Conservation (phyloP, 2,888 invertebrate genomes). For the Tenthredo scrophulariae region DNA sequence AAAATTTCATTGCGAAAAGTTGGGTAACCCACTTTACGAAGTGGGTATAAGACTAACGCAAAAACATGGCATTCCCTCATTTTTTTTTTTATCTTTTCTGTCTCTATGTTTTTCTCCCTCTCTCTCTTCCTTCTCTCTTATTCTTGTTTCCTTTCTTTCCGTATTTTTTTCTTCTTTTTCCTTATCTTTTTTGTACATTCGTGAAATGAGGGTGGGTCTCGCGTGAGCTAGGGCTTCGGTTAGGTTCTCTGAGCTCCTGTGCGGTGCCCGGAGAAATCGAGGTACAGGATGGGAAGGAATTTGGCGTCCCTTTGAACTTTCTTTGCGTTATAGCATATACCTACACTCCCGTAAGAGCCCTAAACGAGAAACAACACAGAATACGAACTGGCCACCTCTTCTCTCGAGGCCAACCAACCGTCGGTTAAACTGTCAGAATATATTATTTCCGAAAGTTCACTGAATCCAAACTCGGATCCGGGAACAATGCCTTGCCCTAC, state of each 20-base stretch:
- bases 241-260: conserved; percentile 26
- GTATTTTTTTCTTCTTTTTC: conserved; percentile 3
- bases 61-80: conserved; percentile 17
- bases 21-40: conserved; percentile 12
- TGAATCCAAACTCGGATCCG: conserved; percentile 8
- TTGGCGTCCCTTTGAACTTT: conserved; percentile 35
- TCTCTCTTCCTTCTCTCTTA: conserved; percentile 38
- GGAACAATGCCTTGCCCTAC: conserved; percentile 16
- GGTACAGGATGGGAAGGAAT: background rate
- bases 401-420: conserved; percentile 19
- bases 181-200: conserved; percentile 50
- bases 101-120: background rate
- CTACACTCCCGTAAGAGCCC: background rate
- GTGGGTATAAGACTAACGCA: background rate
- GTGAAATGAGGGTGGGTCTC: conserved; percentile 52
- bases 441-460: conserved; percentile 42
- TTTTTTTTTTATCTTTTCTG: conserved; percentile 27
- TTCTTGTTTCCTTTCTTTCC: background rate
- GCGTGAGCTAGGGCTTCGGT: conserved; percentile 6
- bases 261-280: background rate
- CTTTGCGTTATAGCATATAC: background rate
- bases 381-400: background rate
- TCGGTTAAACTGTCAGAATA: conserved; percentile 33
- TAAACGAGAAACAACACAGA: conserved; percentile 38
- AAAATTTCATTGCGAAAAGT: conserved; percentile 16